Conservation (phyloP, 2,797 vertebrate genomes). For the Esox masquinongy region DNA sequence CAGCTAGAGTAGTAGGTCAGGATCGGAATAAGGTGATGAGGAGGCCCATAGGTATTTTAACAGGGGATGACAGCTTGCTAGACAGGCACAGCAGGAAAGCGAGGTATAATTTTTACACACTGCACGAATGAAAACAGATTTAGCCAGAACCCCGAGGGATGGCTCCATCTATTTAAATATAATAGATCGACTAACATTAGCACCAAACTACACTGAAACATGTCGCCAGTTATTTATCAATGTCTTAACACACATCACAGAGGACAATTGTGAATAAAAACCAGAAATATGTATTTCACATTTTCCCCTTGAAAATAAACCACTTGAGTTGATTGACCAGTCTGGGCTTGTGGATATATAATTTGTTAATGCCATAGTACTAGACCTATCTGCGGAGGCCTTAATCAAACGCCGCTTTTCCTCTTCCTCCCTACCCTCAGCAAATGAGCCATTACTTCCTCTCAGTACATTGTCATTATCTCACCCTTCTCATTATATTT, state of each 20-base stretch:
- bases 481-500: not conserved
- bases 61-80: not conserved
- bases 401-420: not conserved
- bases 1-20: not conserved
- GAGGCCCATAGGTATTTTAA: not conserved
- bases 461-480: not conserved
- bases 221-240: not conserved
- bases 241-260: not conserved
- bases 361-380: not conserved
- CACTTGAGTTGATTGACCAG: not conserved
- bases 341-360: not conserved
- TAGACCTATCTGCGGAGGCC: not conserved
- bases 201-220: not conserved
- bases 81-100: not conserved
- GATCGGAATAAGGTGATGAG: not conserved
- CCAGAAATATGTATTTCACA: not conserved
- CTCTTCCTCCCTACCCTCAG: not conserved
- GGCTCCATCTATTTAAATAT: not conserved
- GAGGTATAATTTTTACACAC: not conserved
- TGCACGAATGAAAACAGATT: not conserved
- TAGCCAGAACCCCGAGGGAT: not conserved
- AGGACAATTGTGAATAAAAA: not conserved
- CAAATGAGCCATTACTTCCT: not conserved
- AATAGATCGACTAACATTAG: not conserved
- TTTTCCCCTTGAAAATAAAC: not conserved